A percentile compares a stretch with the other conserved stretches of the same genome.
phyloP scores from a whole-genome alignment of 2,113 vertebrate genomes.

The Falcunculus frontatus region DNA sequence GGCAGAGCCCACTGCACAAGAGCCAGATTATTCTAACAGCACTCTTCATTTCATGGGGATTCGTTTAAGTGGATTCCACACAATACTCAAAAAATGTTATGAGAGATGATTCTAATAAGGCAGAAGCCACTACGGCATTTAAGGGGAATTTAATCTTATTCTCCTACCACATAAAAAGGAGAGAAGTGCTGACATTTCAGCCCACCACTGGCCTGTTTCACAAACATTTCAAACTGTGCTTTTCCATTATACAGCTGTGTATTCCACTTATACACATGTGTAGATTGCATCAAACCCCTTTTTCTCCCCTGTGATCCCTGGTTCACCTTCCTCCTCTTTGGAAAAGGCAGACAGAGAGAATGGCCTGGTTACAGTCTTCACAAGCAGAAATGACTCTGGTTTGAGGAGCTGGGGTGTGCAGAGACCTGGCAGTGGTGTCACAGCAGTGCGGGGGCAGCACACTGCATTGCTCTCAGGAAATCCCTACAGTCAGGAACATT shows the following conservation, averaged over 20 bases:
- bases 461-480: background rate
- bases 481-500: rapidly evolving
- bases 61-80: slow-evolving; percentile 53
- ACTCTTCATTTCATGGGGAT: slow-evolving; percentile 53
- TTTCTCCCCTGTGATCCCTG: background rate
- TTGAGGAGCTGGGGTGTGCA: background rate
- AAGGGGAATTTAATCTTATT: slow-evolving; percentile 64
- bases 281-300: background rate
- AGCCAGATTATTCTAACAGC: slow-evolving; percentile 47
- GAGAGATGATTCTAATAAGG: slow-evolving; percentile 66
- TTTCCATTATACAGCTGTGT: background rate
- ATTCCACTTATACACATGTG: background rate
- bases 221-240: slow-evolving; percentile 27
- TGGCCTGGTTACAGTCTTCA: rapidly evolving
- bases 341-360: background rate
- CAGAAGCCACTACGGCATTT: slow-evolving; percentile 41
- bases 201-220: slow-evolving; percentile 12
- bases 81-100: slow-evolving; percentile 50
- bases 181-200: slow-evolving; percentile 61
- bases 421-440: background rate
- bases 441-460: background rate
- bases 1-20: background rate
- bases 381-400: background rate
- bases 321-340: background rate
- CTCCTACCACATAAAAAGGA: slow-evolving; percentile 46